Conservation (phyloP, 1,140 invertebrate genomes). For the Amphibalanus amphitrite region DNA sequence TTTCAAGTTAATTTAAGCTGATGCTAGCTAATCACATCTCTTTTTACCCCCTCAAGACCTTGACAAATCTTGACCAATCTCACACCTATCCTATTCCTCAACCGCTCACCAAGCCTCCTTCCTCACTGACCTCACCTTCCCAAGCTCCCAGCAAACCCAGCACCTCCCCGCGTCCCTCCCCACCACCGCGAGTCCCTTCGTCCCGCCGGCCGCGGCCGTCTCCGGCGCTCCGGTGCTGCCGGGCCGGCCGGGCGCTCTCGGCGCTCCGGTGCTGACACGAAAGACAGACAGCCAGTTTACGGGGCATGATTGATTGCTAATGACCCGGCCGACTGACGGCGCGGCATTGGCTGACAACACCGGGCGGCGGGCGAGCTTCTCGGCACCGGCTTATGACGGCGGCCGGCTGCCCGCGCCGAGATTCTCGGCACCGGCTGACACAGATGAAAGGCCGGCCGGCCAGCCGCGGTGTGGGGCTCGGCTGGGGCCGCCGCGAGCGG, state of each 20-base stretch:
- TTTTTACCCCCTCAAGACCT: no score
- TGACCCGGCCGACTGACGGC: neutral
- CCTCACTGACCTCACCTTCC: no score
- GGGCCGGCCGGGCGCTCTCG: neutral
- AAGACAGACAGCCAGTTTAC: neutral
- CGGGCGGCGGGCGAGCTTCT: neutral
- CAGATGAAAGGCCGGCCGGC: neutral
- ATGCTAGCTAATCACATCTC: no score
- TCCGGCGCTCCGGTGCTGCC: neutral
- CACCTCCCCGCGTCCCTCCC: no score
- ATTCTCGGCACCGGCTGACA: neutral
- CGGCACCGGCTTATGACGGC: neutral
- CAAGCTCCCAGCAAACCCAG: no score
- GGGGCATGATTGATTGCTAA: neutral
- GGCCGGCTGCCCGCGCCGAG: neutral
- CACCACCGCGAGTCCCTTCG: neutral
- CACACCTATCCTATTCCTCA: no score
- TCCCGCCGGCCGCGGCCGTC: neutral
- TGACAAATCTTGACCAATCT: no score
- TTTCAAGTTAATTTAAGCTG: no score
- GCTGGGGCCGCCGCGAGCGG: no score
- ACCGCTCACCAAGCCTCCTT: no score
- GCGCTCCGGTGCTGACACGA: neutral
- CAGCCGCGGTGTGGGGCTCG: no score
- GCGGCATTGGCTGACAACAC: neutral